Evolutionary conservation across 1,140 invertebrate species (phyloP).

Genomic region (Luehdorfia chinensis): DNA sequence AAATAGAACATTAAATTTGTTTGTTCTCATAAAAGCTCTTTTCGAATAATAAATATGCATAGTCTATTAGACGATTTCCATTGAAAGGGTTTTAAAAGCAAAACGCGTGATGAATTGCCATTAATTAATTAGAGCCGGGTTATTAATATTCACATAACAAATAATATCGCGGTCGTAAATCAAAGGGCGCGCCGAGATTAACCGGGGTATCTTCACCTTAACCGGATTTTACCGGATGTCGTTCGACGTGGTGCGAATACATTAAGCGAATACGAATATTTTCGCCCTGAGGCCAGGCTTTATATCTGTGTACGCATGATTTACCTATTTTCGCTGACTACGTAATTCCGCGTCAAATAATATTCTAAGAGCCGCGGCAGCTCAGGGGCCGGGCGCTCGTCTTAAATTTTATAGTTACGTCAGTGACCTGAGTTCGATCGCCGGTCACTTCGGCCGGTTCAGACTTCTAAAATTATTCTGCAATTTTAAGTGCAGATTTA

Average conservation of each 20-base stretch:
- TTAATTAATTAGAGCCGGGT: background rate
- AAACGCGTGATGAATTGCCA: too few relatives aligned
- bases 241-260: slow-evolving; percentile 58
- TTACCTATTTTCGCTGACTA: slow-evolving; percentile 3
- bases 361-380: background rate
- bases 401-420: too few relatives aligned
- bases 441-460: too few relatives aligned
- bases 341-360: background rate
- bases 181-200: slow-evolving; percentile 54
- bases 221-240: slow-evolving; percentile 54
- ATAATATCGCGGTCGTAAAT: slow-evolving; percentile 42
- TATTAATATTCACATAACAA: slow-evolving; percentile 2
- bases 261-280: slow-evolving; percentile 50
- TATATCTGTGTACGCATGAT: slow-evolving; percentile 36
- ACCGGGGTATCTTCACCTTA: slow-evolving; percentile 61
- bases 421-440: too few relatives aligned
- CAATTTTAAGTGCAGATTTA: too few relatives aligned
- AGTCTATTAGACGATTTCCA: too few relatives aligned
- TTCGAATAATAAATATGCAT: too few relatives aligned
- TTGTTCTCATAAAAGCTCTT: too few relatives aligned
- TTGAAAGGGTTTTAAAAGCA: too few relatives aligned
- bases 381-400: background rate
- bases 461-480: too few relatives aligned
- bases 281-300: slow-evolving; percentile 25
- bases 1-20: too few relatives aligned